These are phyloP conservation scores for Eutrigla gurnardus DNA, from an alignment of 2,797 vertebrate genomes.

Conservation along the genomic window DNA sequence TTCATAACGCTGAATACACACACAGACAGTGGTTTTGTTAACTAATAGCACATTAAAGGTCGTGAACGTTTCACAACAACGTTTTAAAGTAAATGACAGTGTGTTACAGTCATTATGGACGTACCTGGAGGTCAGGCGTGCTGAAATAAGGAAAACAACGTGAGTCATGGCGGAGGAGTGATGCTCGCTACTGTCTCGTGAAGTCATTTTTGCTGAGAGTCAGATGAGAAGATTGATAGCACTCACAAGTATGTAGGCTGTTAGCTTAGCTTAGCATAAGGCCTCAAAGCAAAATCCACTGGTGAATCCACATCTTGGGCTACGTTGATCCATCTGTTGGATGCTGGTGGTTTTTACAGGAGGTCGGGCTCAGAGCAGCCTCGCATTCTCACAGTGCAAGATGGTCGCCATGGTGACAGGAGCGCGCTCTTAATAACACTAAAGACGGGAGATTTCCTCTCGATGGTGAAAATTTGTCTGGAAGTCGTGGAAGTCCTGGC, in stretches of 20 bases:
- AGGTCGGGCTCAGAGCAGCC: slow-evolving; percentile 8
- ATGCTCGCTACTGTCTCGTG: not conserved
- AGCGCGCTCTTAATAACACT: slow-evolving; percentile 1
- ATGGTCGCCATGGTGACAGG: slow-evolving; percentile 7
- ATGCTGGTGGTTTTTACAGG: not conserved
- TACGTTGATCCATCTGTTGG: not conserved
- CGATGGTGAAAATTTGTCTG: slow-evolving; percentile 20
- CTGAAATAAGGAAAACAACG: slow-evolving; percentile 29
- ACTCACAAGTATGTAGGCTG: not conserved
- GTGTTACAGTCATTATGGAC: slow-evolving; percentile 29
- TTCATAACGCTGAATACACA: not conserved
- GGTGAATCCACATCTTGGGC: not conserved
- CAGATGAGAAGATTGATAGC: not conserved
- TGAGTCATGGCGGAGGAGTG: slow-evolving; percentile 31
- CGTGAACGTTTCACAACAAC: not conserved
- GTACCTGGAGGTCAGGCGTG: slow-evolving; percentile 12
- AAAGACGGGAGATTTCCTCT: slow-evolving; percentile 28
- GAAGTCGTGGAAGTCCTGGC: slow-evolving; percentile 4
- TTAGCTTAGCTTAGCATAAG: slow-evolving; percentile 6
- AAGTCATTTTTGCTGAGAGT: not conserved
- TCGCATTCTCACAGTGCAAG: slow-evolving; percentile 5
- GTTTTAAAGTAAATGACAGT: not conserved
- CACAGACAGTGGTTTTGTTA: not conserved
- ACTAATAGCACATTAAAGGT: not conserved
- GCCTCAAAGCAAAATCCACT: not conserved